Base-by-base conservation (phyloP, 2,888 invertebrate genomes). In the Leptopilina syphax region DNA sequence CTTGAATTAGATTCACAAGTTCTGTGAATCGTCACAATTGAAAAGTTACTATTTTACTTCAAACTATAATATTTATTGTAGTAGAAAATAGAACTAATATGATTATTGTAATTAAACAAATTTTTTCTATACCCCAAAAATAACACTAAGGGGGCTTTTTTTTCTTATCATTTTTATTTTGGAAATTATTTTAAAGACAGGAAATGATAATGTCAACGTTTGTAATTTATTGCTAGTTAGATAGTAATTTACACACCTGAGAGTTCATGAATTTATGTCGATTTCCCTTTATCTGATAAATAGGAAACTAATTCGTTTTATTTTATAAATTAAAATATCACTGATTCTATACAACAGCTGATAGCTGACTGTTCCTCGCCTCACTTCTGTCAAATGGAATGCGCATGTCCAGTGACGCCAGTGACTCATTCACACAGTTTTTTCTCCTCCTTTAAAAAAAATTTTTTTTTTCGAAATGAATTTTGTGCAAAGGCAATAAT, bases 301-400 rank as follows among this genome's bases (percentile, higher is more conserved):
- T 24, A 18, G 24, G 63, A 63, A 63, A 60, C 18, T 63, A 63
- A 63, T 63, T 63, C n/a, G 18, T 60, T 60, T 60, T 13, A 57
- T 47, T 5, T 3, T 47, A 47, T 4, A 60, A 18, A 60, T 60
- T 60, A n/a, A 60, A 18, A 60, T 60, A 18, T 18, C 9, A 63
- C 63, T 63, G 24, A 63, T 63, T 24, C 63, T 63, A 24, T 10
- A 63, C 63, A 63, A 63, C 63, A 63, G 63, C 63, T 63, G 63
- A 63, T 63, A 24, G 7, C 63, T 63, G 63, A 63, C 63, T 63
- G 63, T 8, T 44, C 8, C 44, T 44, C 44, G 34, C 34, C 34
- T 34, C 34, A 34, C n/a, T 60, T 18, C 60, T 60, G 60, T 60
- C 60, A 60, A 60, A 60, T n/a, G 7, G 5, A 13, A 60, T 60